Evolutionary conservation across 2,888 invertebrate genomes (phyloP).

Genomic region (Chirona hameri): DNA sequence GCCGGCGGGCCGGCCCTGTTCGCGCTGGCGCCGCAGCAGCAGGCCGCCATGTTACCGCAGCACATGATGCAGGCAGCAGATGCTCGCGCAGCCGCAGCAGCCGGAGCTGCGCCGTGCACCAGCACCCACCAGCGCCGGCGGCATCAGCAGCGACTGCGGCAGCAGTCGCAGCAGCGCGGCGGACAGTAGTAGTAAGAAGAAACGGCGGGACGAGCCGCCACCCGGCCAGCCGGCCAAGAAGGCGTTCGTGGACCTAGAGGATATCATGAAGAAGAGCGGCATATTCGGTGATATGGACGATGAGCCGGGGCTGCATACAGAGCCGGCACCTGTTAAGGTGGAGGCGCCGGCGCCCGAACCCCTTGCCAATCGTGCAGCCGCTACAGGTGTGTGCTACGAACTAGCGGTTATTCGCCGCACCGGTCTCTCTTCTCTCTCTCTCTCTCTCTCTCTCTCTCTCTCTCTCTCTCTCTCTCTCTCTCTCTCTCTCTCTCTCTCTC

Average conservation of each 20-base stretch:
- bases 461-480: too few relatives aligned
- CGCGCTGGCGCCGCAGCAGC: slow-evolving; percentile 11
- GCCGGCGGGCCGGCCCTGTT: not conserved
- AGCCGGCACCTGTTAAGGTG: not conserved
- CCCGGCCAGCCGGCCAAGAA: slow-evolving; percentile 22
- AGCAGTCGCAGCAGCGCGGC: not conserved
- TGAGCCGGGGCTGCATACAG: slow-evolving; percentile 9
- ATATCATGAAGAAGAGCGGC: slow-evolving; percentile 29
- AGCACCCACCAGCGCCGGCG: not conserved
- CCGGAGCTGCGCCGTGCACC: not conserved
- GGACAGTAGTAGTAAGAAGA: slow-evolving; percentile 3
- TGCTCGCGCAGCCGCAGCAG: not conserved
- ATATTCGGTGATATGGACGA: slow-evolving; percentile 22
- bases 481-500: too few relatives aligned
- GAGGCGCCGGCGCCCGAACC: not conserved
- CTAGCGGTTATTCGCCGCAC: not conserved
- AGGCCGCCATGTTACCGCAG: too few relatives aligned
- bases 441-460: not conserved
- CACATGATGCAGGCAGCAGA: not conserved
- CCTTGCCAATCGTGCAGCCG: not conserved
- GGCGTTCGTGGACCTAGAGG: slow-evolving; percentile 26
- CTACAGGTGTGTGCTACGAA: not conserved
- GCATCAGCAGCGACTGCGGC: not conserved
- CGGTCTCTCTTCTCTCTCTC: not conserved
- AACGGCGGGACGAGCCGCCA: not conserved